Base-by-base conservation (phyloP, 2,113 vertebrate species). In the Tragulus kanchil region DNA sequence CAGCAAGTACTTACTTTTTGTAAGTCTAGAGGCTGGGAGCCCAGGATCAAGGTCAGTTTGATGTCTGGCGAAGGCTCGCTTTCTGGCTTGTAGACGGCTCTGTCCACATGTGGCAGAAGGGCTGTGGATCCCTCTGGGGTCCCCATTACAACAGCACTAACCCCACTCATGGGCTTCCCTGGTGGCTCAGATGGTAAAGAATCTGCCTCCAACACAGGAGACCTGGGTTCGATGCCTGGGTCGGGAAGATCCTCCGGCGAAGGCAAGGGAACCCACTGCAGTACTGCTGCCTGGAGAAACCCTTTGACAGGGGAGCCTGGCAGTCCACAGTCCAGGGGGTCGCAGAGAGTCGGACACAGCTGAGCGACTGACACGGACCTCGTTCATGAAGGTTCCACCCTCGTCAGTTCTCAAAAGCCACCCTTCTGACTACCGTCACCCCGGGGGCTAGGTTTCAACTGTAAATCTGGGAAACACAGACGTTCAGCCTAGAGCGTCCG, bases 21-120 rank as follows among this genome's bases (percentile, higher is more conserved):
- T 13, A 9, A 26, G 10, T 17, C 52, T 2, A 15, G 11, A 75
- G 52, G 42, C 62, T 42, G 16, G 10, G 28, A 36, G 31, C 11
- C 23, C 92, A 88, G 71, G 75, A 58, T 48, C 61, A 58, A 82
- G 61, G 52, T n/a, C 45, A 61, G 13, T 3, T 42, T 3, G 3
- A 3, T 12, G 36, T 59, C 8, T 11, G 31, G 45, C 11, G 31
- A 78, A 21, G 42, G 10, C 61, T 36, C 14, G 2, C 13, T 5
- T 25, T 64, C 92, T 52, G 23, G 42, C 23, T 26, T 81, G 2
- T 0, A 8, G 17, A 31, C 1, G 11, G 42, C 62, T 36, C 10
- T 0, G 6, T 36, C 48, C 0, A n/a, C 21, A 50, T 0, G 0
- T 8, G 23, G 42, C 26, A 23, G 73, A 16, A 62, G 4, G 11